phyloP scores from a whole-genome alignment of 2,797 vertebrate species.

The Rachycentron canadum region DNA sequence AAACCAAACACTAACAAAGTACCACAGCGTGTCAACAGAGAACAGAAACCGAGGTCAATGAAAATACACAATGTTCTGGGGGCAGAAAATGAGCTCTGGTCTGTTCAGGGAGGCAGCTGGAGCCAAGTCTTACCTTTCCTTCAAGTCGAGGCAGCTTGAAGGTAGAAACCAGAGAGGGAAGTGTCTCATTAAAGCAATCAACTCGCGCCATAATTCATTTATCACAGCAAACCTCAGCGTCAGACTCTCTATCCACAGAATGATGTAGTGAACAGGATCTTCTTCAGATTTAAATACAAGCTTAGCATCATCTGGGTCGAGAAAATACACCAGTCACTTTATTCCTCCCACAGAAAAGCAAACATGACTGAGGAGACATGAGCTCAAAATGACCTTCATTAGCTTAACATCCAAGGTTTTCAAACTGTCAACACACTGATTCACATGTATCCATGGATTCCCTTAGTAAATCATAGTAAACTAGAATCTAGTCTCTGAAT shows the following conservation, averaged over 20 bases:
- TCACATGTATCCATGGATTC: too few species aligned
- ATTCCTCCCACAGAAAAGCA: too few species aligned
- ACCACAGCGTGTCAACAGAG: neutral
- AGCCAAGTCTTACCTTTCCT: constrained; percentile 91
- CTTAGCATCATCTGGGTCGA: too few species aligned
- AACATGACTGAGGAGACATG: too few species aligned
- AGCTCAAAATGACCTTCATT: too few species aligned
- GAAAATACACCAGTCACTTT: too few species aligned
- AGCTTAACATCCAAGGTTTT: too few species aligned
- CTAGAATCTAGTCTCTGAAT: too few species aligned
- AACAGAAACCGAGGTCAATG: neutral
- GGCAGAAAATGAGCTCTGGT: constrained; percentile 11
- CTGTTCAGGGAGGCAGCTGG: constrained; percentile 5
- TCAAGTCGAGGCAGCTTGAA: constrained; percentile 92
- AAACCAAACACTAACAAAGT: neutral
- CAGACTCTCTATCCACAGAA: neutral
- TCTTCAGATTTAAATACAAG: too few species aligned
- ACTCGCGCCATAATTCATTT: neutral
- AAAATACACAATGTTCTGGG: neutral
- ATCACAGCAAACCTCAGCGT: neutral
- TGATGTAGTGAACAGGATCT: too few species aligned
- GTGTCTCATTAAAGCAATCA: constrained; percentile 71
- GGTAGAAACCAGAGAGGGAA: constrained; percentile 80
- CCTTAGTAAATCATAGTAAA: too few species aligned
- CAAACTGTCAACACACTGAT: too few species aligned